These are phyloP conservation scores for Sisyra nigra DNA, from an alignment of 2,888 invertebrate species.

Conservation along the genomic window DNA sequence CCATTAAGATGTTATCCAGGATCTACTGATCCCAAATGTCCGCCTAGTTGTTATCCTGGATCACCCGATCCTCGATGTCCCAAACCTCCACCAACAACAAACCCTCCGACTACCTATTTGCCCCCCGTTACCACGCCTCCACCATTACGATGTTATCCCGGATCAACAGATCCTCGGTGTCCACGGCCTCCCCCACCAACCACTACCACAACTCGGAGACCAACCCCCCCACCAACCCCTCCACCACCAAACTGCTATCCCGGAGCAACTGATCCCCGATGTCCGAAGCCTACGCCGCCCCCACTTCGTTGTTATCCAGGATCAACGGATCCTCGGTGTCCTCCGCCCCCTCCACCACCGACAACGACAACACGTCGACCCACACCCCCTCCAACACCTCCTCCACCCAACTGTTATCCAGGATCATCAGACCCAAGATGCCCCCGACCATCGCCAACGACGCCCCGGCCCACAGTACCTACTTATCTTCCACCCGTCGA, in stretches of 20 bases:
- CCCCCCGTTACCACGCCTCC: too few species aligned
- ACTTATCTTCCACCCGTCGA: constrained; percentile 5
- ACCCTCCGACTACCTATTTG: background rate
- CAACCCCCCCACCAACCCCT: background rate
- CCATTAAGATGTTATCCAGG: constrained; percentile 20
- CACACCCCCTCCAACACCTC: constrained; percentile 3
- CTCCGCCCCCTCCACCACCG: background rate
- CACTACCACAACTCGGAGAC: background rate
- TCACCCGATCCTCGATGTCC: background rate
- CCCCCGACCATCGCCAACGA: background rate
- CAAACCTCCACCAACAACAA: background rate
- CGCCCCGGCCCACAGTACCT: constrained; percentile 2
- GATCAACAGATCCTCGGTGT: background rate
- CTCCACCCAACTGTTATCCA: background rate
- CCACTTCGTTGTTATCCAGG: background rate
- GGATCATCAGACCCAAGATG: background rate
- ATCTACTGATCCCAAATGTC: constrained; percentile 20
- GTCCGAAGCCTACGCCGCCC: background rate
- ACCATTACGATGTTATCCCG: background rate
- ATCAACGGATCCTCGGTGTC: constrained; percentile 1
- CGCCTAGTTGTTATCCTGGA: background rate
- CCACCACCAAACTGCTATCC: background rate
- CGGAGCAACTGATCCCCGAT: background rate
- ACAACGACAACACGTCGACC: background rate
- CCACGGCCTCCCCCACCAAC: constrained; percentile 1